Evolutionary conservation across 2,888 invertebrate species (phyloP).

Genomic region (Ischnus inquisitorius): DNA sequence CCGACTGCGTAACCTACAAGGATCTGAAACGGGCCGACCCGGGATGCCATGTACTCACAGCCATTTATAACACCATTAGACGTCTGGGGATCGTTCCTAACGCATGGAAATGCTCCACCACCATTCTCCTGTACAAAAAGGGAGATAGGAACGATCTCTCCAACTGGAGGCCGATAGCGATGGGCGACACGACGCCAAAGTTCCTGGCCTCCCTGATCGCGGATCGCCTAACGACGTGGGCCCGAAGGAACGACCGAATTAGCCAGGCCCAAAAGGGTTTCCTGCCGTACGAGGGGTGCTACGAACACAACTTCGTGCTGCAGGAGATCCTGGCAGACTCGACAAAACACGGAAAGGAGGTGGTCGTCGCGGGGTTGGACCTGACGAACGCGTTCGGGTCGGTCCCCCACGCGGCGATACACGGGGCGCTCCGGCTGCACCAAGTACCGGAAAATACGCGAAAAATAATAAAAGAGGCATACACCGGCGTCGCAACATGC

Average conservation of each 20-base stretch:
- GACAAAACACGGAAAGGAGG: conserved; percentile 46
- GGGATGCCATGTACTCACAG: conserved; percentile 15
- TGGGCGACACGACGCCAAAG: conserved; percentile 74
- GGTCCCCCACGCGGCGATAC: conserved; percentile 78
- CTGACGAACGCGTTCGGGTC: conserved; percentile 82
- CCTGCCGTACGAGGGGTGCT: conserved; percentile 78
- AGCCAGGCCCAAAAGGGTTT: conserved; percentile 82
- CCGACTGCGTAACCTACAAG: conserved; percentile 71
- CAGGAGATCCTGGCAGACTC: conserved; percentile 75
- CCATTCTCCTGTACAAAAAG: conserved; percentile 55
- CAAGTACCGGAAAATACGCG: neutral
- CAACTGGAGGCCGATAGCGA: conserved; percentile 79
- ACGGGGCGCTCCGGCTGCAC: conserved; percentile 32
- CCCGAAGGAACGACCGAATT: conserved; percentile 66
- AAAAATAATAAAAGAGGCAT: conserved; percentile 65
- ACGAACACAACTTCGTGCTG: conserved; percentile 81
- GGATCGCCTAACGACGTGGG: conserved; percentile 63
- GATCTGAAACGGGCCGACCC: conserved; percentile 67
- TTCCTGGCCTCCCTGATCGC: conserved; percentile 72
- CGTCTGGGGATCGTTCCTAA: conserved; percentile 41
- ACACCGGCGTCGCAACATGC: conserved; percentile 65
- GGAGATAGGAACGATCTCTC: conserved; percentile 69
- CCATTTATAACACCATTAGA: conserved; percentile 39
- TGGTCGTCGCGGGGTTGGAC: conserved; percentile 81
- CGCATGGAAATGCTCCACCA: conserved; percentile 60